Conservation (phyloP, 2,113 vertebrate species). For the Calyptomena viridis region DNA sequence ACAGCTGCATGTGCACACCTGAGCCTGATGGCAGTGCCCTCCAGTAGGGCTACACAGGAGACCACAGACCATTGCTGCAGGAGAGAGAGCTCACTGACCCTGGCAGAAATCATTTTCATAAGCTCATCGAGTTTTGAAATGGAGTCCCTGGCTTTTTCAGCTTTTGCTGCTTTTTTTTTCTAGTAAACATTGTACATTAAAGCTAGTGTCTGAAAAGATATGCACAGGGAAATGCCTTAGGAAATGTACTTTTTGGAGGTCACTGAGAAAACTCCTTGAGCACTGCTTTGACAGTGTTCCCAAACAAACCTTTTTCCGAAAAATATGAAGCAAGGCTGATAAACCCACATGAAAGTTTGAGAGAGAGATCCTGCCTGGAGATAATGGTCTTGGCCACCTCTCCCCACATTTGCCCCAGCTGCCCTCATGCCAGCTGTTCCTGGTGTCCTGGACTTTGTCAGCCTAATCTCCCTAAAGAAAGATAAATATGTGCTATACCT, state of each 20-base stretch:
- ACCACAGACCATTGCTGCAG: background rate
- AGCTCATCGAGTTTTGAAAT: background rate
- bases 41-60: accelerated
- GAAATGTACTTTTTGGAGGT: background rate
- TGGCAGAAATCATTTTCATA: background rate
- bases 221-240: background rate
- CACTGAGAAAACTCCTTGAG: background rate
- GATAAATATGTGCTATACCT: background rate
- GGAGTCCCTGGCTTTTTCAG: background rate
- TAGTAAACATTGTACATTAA: background rate
- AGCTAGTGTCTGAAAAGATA: background rate
- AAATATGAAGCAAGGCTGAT: background rate
- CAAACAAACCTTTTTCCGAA: background rate
- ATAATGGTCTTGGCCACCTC: background rate
- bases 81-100: background rate
- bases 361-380: background rate
- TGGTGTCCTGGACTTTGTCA: background rate
- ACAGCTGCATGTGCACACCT: background rate
- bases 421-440: background rate
- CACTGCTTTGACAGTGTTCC: background rate
- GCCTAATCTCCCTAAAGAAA: background rate
- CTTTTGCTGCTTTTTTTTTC: background rate
- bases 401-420: accelerated
- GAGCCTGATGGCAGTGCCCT: background rate
- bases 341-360: background rate